Base-by-base conservation (phyloP, 2,113 vertebrate species). In the Hydropotes inermis region DNA sequence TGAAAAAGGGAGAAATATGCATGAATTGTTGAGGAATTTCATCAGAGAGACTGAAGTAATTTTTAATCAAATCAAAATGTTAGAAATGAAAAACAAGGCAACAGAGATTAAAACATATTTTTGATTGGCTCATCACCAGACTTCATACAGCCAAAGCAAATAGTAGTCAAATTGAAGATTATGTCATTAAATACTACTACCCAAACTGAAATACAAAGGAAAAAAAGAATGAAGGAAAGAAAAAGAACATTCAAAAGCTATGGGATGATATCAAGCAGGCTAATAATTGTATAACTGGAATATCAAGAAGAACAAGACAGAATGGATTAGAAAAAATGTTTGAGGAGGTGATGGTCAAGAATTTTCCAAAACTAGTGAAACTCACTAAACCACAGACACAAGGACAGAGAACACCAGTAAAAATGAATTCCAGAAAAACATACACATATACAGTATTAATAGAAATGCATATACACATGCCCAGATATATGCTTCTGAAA, bases 31-130 rank as follows among this genome's bases (percentile, higher is more conserved):
- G 21, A 9, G 25, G 25, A 85, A 67, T 88, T 85, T 92, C 60
- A 58, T 28, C 47, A 90, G 33, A 92, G 17, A 81, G 11, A 82
- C 0, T 55, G 9, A 61, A 67, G 61, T 17, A 55, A 55, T 52
- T 92, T 45, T 60, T 25, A 70, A 84, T 55, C 52, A 86, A 86
- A 81, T 58, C 30, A 93, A 85, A 89, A 91, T 83, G 33, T 45
- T 70, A 91, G 14, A 83, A 25, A 36, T 55, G 50, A 55, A 83
- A 54, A 83, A 55, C 33, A 15, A 36, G 21, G 52, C n/a, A 55
- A 83, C 21, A 15, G 21, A 83, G 50, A 55, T 25, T 36, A 4
- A 55, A 54, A 21, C 52, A 83, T 55, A 14, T 23, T 83, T 83
- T 55, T 36, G 81, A 54, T 36, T 23, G 33, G 21, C 50, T 55